Evolutionary conservation across 2,888 invertebrate species (phyloP).

Genomic region (Acleris sparsana): DNA sequence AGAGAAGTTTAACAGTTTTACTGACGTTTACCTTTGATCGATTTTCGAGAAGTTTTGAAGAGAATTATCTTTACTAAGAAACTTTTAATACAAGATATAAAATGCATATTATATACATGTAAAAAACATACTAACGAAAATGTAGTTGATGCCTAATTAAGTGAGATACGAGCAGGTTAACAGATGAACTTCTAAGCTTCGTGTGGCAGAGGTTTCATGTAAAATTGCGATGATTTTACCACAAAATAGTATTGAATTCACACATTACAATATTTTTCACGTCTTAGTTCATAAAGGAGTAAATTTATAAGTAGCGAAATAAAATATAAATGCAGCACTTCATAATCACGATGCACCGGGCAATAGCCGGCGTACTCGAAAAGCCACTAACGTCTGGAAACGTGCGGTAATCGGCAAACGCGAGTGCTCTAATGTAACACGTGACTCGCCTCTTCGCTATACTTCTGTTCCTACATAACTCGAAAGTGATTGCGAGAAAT

Average conservation of each 20-base stretch:
- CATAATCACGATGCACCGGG: constrained; percentile 39
- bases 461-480: constrained; percentile 2
- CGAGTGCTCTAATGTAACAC: constrained; percentile 48
- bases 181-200: too few relatives aligned
- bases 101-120: too few relatives aligned
- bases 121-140: too few relatives aligned
- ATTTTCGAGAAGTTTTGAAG: not conserved
- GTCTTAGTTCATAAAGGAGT: not conserved
- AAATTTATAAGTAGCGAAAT: not conserved
- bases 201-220: too few relatives aligned
- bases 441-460: constrained; percentile 41
- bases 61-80: too few relatives aligned
- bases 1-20: constrained; percentile 25
- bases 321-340: constrained; percentile 24
- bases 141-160: too few relatives aligned
- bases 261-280: too few relatives aligned
- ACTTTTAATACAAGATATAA: too few relatives aligned
- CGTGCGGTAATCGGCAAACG: constrained; percentile 60
- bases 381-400: constrained; percentile 52
- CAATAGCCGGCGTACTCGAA: constrained; percentile 52
- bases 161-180: too few relatives aligned
- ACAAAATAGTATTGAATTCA: too few relatives aligned
- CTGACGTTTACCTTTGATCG: constrained; percentile 9
- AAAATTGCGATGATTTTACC: too few relatives aligned
- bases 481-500: constrained; percentile 14